Evolutionary conservation across 30 jellyfish, hydroid and myxozoan species (phyloP).

Genomic region (Hydractinia echinata): DNA sequence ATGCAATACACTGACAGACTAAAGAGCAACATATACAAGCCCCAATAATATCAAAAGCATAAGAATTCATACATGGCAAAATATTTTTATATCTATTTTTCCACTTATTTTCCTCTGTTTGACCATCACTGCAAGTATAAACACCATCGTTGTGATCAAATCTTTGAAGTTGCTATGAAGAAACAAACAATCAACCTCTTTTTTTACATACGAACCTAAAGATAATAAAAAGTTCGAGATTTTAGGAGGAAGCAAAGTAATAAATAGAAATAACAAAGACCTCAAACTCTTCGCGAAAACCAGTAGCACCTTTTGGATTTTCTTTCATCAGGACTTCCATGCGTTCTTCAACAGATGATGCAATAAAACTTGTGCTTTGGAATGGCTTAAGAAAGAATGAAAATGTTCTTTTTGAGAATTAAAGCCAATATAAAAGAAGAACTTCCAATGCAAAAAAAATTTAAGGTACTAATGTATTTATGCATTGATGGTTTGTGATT

Average conservation of each 20-base stretch:
- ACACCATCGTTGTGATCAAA: slow-evolving; percentile 38
- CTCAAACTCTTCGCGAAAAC: slow-evolving; percentile 89
- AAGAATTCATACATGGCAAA: slow-evolving; percentile 40
- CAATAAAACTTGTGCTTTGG: slow-evolving; percentile 92
- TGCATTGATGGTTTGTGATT: too few species aligned
- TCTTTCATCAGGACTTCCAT: slow-evolving; percentile 51
- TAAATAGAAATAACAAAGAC: slow-evolving; percentile 20
- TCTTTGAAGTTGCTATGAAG: slow-evolving; percentile 24
- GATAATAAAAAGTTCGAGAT: background rate
- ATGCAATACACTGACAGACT: too few species aligned
- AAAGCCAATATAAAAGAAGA: background rate
- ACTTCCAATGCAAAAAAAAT: background rate
- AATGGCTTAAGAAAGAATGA: slow-evolving; percentile 57
- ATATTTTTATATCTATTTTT: slow-evolving; percentile 54
- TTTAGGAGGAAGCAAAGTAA: background rate
- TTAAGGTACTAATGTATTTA: background rate
- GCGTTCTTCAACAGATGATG: slow-evolving; percentile 72
- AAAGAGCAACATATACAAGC: too few species aligned
- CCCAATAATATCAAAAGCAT: background rate
- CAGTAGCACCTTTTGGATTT: slow-evolving; percentile 41
- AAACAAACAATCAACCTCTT: too few species aligned
- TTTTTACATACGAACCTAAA: too few species aligned
- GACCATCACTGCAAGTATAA: slow-evolving; percentile 35
- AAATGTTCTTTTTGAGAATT: background rate
- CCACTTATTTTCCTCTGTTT: slow-evolving; percentile 26